phyloP scores from a whole-genome alignment of 2,113 vertebrate species.

The Heptranchias perlo region DNA sequence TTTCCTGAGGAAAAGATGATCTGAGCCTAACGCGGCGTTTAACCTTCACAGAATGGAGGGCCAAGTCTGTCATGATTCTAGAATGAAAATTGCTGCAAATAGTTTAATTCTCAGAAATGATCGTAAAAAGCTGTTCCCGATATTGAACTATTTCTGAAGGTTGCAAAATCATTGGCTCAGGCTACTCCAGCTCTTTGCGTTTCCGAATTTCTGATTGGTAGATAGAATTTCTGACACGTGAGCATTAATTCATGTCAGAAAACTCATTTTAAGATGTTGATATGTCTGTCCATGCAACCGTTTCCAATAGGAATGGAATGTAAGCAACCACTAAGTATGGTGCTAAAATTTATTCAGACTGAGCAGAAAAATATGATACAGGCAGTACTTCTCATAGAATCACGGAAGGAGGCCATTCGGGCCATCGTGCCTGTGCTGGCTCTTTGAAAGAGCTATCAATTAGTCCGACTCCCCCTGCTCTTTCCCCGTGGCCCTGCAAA shows the following conservation, averaged over 20 bases:
- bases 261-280: slow-evolving; percentile 32
- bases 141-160: not conserved
- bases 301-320: not conserved
- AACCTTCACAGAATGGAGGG: not conserved
- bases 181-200: not conserved
- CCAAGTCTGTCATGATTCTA: not conserved
- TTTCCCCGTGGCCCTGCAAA: not conserved
- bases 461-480: not conserved
- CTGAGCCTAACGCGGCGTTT: not conserved
- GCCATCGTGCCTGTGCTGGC: not conserved
- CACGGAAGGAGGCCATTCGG: not conserved
- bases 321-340: not conserved
- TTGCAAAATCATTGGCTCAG: not conserved
- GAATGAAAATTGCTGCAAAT: not conserved
- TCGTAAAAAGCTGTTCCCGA: not conserved
- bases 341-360: not conserved
- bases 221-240: not conserved
- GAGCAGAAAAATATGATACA: not conserved
- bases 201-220: not conserved
- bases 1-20: not conserved
- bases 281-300: not conserved
- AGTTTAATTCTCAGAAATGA: not conserved
- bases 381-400: too few relatives aligned
- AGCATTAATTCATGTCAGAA: not conserved
- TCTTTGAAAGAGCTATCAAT: not conserved